These are phyloP conservation scores for Centroberyx gerrardi DNA, from an alignment of 2,797 vertebrate species.

Conservation along the genomic window DNA sequence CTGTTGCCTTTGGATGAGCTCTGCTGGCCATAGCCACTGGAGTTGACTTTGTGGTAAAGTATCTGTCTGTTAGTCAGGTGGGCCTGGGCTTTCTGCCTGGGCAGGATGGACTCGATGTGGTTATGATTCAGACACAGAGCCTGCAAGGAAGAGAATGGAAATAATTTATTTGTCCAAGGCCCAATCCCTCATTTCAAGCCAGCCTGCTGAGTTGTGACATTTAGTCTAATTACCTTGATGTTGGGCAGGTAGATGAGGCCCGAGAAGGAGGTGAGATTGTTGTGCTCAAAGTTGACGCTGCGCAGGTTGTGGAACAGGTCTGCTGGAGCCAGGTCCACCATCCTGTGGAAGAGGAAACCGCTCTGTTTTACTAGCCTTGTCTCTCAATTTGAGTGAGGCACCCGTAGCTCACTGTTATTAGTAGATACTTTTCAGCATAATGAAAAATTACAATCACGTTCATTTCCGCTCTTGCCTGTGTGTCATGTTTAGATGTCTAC, in stretches of 20 bases:
- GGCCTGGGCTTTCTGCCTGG: conserved; percentile 83
- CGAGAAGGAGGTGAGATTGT: conserved; percentile 90
- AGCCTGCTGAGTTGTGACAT: neutral
- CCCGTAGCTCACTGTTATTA: neutral
- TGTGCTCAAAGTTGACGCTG: conserved; percentile 89
- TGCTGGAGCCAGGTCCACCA: conserved; percentile 85
- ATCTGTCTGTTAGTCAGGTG: conserved; percentile 87
- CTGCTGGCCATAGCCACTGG: conserved; percentile 89
- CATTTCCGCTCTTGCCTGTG: neutral
- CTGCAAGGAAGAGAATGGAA: conserved; percentile 68
- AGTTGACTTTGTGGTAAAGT: conserved; percentile 89
- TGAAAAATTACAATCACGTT: neutral
- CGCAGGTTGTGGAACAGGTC: conserved; percentile 85
- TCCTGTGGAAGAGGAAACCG: conserved; percentile 67
- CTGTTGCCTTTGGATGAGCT: conserved; percentile 82
- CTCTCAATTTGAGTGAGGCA: neutral
- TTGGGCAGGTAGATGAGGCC: conserved; percentile 90
- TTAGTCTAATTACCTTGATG: conserved; percentile 81
- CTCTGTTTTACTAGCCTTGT: neutral
- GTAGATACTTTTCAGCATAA: neutral
- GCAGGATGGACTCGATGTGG: conserved; percentile 90
- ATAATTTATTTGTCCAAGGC: neutral
- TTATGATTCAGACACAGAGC: conserved; percentile 89
- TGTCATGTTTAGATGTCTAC: neutral
- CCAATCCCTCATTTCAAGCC: conserved; percentile 12